Percentiles rank a stretch among this genome's conserved stretches.
These are phyloP conservation scores for Echeneis naucrates DNA, from an alignment of 2,797 vertebrate genomes.

Conservation along the genomic window DNA sequence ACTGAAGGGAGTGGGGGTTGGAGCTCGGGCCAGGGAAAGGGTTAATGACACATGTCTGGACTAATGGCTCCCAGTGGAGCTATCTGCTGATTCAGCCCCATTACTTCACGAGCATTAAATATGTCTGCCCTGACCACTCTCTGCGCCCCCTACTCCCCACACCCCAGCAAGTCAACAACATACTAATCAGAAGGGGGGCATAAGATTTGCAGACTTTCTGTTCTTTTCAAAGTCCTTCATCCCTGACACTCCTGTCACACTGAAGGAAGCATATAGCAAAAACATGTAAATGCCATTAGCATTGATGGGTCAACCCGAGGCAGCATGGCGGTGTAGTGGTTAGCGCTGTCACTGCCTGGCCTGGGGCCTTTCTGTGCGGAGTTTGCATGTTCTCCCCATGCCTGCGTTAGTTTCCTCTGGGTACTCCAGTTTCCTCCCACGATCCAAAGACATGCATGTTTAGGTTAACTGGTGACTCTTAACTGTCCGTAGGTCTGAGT, in stretches of 20 bases:
- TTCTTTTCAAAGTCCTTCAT: slow-evolving; percentile 54
- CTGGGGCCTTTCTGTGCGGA: too few species aligned
- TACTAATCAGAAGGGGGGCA: slow-evolving; percentile 83
- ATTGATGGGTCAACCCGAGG: too few species aligned
- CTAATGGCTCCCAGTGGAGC: slow-evolving; percentile 89
- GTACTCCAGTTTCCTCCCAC: too few species aligned
- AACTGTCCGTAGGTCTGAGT: too few species aligned
- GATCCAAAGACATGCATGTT: too few species aligned
- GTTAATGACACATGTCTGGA: slow-evolving; percentile 89
- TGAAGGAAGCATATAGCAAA: slow-evolving; percentile 45
- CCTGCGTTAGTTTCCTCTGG: too few species aligned
- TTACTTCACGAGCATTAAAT: slow-evolving; percentile 91
- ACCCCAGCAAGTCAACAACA: slow-evolving; percentile 84
- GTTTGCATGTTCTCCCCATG: too few species aligned
- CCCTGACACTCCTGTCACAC: slow-evolving; percentile 51
- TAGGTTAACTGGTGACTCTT: too few species aligned
- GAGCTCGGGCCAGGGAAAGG: slow-evolving; percentile 82
- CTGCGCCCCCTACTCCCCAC: slow-evolving; percentile 23
- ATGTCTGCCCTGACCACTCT: slow-evolving; percentile 86
- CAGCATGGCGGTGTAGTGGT: too few species aligned
- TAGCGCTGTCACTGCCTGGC: too few species aligned
- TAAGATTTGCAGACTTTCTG: slow-evolving; percentile 70
- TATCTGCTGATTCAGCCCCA: slow-evolving; percentile 91
- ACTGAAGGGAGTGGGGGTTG: slow-evolving; percentile 32
- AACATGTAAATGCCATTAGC: slow-evolving; percentile 50